Conservation (phyloP, 1,140 invertebrate genomes). For the Leptopilina clavipes region DNA sequence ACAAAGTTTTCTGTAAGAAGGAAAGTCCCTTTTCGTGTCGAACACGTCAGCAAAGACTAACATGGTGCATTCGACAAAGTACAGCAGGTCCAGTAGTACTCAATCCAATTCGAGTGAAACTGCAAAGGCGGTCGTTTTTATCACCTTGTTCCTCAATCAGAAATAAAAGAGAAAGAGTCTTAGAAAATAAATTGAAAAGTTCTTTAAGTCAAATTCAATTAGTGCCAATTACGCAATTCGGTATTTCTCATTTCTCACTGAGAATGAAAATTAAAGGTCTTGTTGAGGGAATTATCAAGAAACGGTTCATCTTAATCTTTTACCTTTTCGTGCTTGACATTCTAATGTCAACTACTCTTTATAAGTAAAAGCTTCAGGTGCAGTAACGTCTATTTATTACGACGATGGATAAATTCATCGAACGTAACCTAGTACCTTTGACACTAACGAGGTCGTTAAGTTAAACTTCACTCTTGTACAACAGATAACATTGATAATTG, state of each 20-base stretch:
- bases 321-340: not conserved
- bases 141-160: slow-evolving; percentile 37
- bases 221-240: not conserved
- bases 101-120: slow-evolving; percentile 55
- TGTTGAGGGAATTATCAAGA: not conserved
- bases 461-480: slow-evolving; percentile 10
- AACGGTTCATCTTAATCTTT: not conserved
- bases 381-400: slow-evolving; percentile 16
- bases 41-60: slow-evolving; percentile 13
- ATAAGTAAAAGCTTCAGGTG: not conserved
- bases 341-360: not conserved
- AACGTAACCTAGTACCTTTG: slow-evolving; percentile 21
- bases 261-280: not conserved
- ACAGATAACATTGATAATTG: not conserved
- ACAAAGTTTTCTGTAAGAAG: not conserved
- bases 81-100: not conserved
- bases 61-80: slow-evolving; percentile 19
- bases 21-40: slow-evolving; percentile 17
- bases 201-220: slow-evolving; percentile 21
- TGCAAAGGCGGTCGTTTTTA: slow-evolving; percentile 47
- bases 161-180: not conserved
- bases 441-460: slow-evolving; percentile 32
- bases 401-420: not conserved
- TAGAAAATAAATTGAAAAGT: slow-evolving; percentile 38
- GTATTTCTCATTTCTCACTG: not conserved